These are phyloP conservation scores for cattle (Bos taurus) DNA, from an alignment of 2,113 vertebrate species.

Conservation along the genomic window ARS-UCD2.0 NC_037351.1:12382001-12382500, in stretches of 20 bases:
- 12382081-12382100: too few relatives aligned
- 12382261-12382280: background rate
- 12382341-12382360: background rate
- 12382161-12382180: background rate
- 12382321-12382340: background rate
- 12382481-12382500: too few relatives aligned
- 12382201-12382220: background rate
- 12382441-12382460: background rate
- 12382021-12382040: too few relatives aligned
- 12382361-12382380: background rate
- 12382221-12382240: background rate
- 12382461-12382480: accelerated
- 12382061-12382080: background rate
- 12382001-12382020: background rate
- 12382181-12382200: background rate
- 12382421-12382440: background rate
- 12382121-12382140: background rate
- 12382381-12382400: background rate
- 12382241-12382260: background rate
- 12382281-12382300: background rate
- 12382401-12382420: background rate
- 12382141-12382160: background rate
- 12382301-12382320: background rate
- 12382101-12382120: background rate
- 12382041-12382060: background rate